Evolutionary conservation across 2,113 vertebrate genomes (phyloP), one percentile per base, ranked within the genome.

Genomic region (Sporophila hypoxantha): DNA sequence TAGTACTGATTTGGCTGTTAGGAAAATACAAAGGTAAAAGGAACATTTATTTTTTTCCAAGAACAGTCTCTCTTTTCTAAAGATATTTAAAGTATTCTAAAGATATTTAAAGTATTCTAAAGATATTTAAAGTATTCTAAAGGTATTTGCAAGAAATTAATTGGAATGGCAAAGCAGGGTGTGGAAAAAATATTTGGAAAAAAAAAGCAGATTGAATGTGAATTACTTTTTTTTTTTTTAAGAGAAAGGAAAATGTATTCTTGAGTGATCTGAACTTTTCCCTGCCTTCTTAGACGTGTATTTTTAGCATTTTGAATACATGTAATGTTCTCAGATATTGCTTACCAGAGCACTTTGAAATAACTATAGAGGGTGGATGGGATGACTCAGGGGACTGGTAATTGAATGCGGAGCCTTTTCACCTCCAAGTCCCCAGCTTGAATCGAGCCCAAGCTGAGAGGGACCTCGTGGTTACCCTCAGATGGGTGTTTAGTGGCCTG

Each of bases 381-480:
- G 85, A 94, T 95, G 95, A 95, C 87, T 95, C 95, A 93, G 70
- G 85, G 91, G 82, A 88, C 80, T 85, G 92, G 92, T 94, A 95
- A 94, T 93, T 95, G 95, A 85, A 76, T 37, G 50, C 11, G 74
- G 92, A 95, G 93, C 89, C 89, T 95, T 95, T 95, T 94, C 95
- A 95, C 92, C 92, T 95, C 90, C 5, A 49, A 93, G 92, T 90
- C 62, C 69, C 88, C 90, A 82, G 82, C 41, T 70, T 93, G 91
- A 89, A 86, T 60, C 1, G 6, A 86, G 9, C 88, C 89, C 88
- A 93, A 79, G 94, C 19, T 88, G 88, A 87, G 59, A 94, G 88
- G n/a, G 22, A 89, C 92, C 82, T 78, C 25, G 92, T 93, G 95
- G 94, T 95, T 95, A 92, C 88, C 94, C 94, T 95, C 95, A 95